Evolutionary conservation across 2,797 vertebrate species (phyloP), one percentile per base, ranked within the genome.

Genomic region (Coilia nasus): DNA sequence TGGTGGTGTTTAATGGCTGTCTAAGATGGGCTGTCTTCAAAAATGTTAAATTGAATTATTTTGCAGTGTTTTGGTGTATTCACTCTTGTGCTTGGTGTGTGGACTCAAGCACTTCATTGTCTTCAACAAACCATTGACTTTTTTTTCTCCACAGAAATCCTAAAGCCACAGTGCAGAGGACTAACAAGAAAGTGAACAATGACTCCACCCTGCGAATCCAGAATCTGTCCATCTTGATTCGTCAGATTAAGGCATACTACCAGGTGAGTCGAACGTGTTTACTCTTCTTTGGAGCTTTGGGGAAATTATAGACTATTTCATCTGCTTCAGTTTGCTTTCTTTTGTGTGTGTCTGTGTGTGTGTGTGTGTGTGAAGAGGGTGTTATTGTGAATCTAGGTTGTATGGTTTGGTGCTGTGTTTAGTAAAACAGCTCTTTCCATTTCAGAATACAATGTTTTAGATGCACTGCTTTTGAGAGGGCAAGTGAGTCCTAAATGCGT

Each of bases 121-220:
- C 62, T 71, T 47, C 46, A 47, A 10, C n/a, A n/a, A n/a, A n/a
- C n/a, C 28, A 60, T 5, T 85, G 71, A 41, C 71, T 78, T 44
- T 54, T 21, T 31, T 83, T 83, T 41, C 28, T 64, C 71, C 46
- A 9, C 94, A 99, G 98, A 94, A 98, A 99, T 91, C 97, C 98
- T 14, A 98, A 98, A 90, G 95, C 94, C 50, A 94, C 96, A 9
- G 97, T 94, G 91, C 97, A 98, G 94, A 97, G 97, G 95, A 95
- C 97, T 93, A 98, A 98, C 94, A 99, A 97, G 94, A 99, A 98
- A 92, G 97, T 99, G 85, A 99, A 99, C 95, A 98, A 98, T 84
- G 98, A 99, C 90, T 93, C 97, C 0, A 97, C 97, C 0, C 94
- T 99, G 89, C 96, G 98, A 86, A 97, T 99, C 87, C 98, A 99